Base-by-base conservation (phyloP, 2,113 vertebrate species). In the Pseudopipra pipra region DNA sequence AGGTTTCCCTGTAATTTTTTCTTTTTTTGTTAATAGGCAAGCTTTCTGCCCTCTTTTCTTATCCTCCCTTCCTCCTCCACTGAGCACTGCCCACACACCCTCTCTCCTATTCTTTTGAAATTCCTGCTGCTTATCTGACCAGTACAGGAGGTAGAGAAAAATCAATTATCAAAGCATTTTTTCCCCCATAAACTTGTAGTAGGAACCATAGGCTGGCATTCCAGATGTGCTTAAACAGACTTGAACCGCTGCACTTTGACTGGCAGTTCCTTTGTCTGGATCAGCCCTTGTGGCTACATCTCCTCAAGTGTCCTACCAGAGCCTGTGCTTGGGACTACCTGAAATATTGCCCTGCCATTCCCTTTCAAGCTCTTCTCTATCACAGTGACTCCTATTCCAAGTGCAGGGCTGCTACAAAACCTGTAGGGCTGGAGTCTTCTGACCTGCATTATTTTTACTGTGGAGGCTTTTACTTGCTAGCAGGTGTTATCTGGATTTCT, bases 111-210 rank as follows among this genome's bases (percentile, higher is more conserved):
- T 85, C 23, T 66, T 84, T 35, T 30, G 58, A 12, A 35, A 18
- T 58, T 66, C 41, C n/a, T 49, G 44, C 7, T 90, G 54, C 39
- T 54, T 82, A 31, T n/a, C 55, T 66, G 75, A 88, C 21, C 17
- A 93, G 54, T 27, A 35, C 33, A 65, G 14, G 18, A 58, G 11
- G 12, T 58, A 62, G 27, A 27, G 30, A 21, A 74, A 94, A 75
- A 41, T 16, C 61, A 55, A 8, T 24, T 77, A 12, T 28, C 30
- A 77, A 68, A 84, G 14, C 3, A 11, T 70, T 43, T 72, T 31
- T 3, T 1, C 14, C 28, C 35, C 24, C 28, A 2, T 3, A 14
- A 24, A 21, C 27, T 72, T 5, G 12, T 4, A 51, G 20, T 33
- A 54, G 61, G 51, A 41, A 41, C 11, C 39, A 6, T 5, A 70